phyloP scores from a whole-genome alignment of 2,888 invertebrate genomes.

The Odontothrips loti region DNA sequence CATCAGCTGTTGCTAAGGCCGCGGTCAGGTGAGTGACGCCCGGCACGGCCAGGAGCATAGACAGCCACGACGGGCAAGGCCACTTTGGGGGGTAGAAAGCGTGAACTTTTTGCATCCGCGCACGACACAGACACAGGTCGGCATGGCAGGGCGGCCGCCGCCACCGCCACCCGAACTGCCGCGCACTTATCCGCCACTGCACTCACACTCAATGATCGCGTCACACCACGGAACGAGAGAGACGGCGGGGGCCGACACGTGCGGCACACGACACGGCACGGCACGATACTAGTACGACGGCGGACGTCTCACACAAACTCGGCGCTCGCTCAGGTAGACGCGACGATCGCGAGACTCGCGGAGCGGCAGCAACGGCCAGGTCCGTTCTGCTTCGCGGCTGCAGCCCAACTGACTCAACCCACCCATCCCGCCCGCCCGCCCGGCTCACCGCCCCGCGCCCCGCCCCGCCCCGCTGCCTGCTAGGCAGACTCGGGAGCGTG shows the following conservation, averaged over 20 bases:
- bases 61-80: background rate
- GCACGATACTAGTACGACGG: too few species aligned
- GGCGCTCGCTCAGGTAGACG: too few species aligned
- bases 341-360: background rate
- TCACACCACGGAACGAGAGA: too few species aligned
- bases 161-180: background rate
- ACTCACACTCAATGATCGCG: background rate
- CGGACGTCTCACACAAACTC: too few species aligned
- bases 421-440: background rate
- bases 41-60: background rate
- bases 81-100: slow-evolving; percentile 3
- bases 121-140: too few species aligned
- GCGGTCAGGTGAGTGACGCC: background rate
- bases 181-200: background rate
- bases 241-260: too few species aligned
- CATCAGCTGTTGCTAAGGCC: background rate
- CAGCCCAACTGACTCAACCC: background rate
- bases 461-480: too few species aligned
- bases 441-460: too few species aligned
- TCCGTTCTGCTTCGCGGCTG: background rate
- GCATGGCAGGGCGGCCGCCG: too few species aligned
- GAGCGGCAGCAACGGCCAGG: background rate
- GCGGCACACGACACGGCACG: too few species aligned
- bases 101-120: background rate
- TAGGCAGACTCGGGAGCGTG: background rate